These are phyloP conservation scores for Bubalus kerabau DNA, from an alignment of 2,113 vertebrate species.

Conservation along the genomic window DNA sequence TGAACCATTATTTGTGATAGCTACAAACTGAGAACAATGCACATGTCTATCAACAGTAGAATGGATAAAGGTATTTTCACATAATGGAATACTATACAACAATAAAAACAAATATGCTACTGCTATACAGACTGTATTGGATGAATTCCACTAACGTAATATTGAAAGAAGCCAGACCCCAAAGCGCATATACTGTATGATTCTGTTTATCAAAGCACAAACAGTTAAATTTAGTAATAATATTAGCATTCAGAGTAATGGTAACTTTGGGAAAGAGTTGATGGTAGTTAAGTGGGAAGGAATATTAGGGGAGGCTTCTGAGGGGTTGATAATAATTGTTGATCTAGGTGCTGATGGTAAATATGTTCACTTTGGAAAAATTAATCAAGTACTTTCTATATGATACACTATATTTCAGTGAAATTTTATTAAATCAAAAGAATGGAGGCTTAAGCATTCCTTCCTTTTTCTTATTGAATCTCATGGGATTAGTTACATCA, in stretches of 20 bases:
- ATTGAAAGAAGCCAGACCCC: not conserved
- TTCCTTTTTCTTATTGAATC: not conserved
- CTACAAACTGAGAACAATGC: not conserved
- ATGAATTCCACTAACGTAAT: not conserved
- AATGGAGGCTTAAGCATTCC: not conserved
- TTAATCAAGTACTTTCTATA: not conserved
- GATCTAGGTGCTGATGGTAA: not conserved
- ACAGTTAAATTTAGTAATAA: not conserved
- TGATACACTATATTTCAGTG: not conserved
- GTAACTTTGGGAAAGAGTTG: not conserved
- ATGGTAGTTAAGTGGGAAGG: not conserved
- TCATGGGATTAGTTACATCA: not conserved
- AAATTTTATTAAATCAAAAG: not conserved
- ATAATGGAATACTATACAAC: not conserved
- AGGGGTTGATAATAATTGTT: not conserved
- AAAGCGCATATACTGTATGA: not conserved
- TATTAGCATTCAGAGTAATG: not conserved
- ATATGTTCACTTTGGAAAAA: constrained; percentile 1
- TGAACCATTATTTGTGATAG: not conserved
- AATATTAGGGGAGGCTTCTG: not conserved
- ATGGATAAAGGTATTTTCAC: not conserved
- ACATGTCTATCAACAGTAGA: not conserved
- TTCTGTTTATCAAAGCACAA: not conserved
- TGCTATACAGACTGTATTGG: not conserved
- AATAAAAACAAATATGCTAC: not conserved